Percentiles rank a stretch among this genome's conserved stretches.
These are phyloP conservation scores for Scolanthus callimorphus DNA, from an alignment of 92 coral and sea anemone species.

Conservation along the genomic window DNA sequence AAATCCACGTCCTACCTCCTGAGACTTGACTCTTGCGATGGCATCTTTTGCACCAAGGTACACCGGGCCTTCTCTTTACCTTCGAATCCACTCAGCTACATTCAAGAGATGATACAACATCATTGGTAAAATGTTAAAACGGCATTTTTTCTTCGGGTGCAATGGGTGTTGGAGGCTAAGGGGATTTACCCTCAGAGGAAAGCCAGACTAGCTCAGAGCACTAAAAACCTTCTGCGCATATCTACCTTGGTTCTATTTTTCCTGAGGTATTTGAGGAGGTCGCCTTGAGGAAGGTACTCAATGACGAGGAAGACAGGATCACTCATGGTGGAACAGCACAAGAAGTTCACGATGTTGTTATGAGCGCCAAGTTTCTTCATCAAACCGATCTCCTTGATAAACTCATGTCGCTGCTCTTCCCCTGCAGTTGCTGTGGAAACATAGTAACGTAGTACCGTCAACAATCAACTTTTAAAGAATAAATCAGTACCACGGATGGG, in stretches of 20 bases:
- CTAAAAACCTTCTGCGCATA: too few relatives aligned
- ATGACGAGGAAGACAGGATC: constrained; percentile 29
- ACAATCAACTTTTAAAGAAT: too few relatives aligned
- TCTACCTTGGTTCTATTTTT: constrained; percentile 27
- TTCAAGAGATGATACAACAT: not conserved
- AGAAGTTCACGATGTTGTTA: constrained; percentile 28
- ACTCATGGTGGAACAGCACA: constrained; percentile 12
- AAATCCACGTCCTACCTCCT: too few relatives aligned
- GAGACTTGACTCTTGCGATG: not conserved
- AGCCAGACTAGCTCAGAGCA: too few relatives aligned
- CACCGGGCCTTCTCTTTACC: constrained; percentile 30
- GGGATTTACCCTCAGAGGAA: too few relatives aligned
- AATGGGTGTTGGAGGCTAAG: too few relatives aligned
- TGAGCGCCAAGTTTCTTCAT: constrained; percentile 36
- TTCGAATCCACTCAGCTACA: constrained; percentile 13
- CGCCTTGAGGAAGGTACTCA: constrained; percentile 31
- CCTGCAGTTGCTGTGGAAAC: constrained; percentile 31
- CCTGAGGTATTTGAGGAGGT: constrained; percentile 23
- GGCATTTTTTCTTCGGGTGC: too few relatives aligned
- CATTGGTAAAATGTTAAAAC: too few relatives aligned
- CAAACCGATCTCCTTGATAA: constrained; percentile 22
- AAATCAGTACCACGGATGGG: too few relatives aligned
- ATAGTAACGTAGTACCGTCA: too few relatives aligned
- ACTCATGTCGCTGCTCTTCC: constrained; percentile 9
- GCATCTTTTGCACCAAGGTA: constrained; percentile 20